Evolutionary conservation across 2,113 vertebrate genomes (phyloP), one percentile per base, ranked within the genome.

Genomic region (Ciconia boyciana): DNA sequence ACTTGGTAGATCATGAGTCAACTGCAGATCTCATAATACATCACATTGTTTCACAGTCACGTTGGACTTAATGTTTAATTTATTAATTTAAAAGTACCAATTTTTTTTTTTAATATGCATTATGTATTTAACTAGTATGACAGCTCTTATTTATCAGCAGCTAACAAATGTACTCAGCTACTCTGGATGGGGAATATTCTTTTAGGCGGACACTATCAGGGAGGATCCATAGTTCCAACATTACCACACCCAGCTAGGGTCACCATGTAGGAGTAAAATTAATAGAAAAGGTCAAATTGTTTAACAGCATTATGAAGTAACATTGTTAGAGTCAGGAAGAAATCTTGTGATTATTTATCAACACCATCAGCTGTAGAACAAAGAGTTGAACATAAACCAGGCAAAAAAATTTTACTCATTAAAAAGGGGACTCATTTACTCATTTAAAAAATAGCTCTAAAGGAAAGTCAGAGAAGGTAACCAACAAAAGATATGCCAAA

Each of bases 321-420:
- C 88, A 94, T 48, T 90, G 39, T 39, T 60, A 89, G 8, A 66
- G 43, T n/a, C 58, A 64, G 54, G 57, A 97, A 91, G 72, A 95
- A 92, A 91, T 86, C 55, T 28, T 66, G 62, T 54, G 82, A 90
- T 79, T 92, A 93, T 93, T 90, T 94, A 89, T 92, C 89, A 97
- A 70, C 69, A 72, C 28, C 48, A 93, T 91, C 90, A 96, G 65
- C 54, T 86, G 64, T 62, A 93, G 51, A 93, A 97, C 82, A 97
- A 94, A 83, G 75, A 87, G 21, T 1, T 89, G 91, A 93, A 89
- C 39, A 65, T 13, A 87, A 94, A 71, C 81, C 78, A 85, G 41
- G 19, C 16, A 21, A 91, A 87, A 85, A 49, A 64, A 32, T 0
- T 11, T 10, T n/a, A 28, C 64, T 75, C 2, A 4, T 76, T 76